These are phyloP conservation scores for Forbesichthys papilliferus DNA, from an alignment of 2,113 vertebrate genomes.

Conservation along the genomic window DNA sequence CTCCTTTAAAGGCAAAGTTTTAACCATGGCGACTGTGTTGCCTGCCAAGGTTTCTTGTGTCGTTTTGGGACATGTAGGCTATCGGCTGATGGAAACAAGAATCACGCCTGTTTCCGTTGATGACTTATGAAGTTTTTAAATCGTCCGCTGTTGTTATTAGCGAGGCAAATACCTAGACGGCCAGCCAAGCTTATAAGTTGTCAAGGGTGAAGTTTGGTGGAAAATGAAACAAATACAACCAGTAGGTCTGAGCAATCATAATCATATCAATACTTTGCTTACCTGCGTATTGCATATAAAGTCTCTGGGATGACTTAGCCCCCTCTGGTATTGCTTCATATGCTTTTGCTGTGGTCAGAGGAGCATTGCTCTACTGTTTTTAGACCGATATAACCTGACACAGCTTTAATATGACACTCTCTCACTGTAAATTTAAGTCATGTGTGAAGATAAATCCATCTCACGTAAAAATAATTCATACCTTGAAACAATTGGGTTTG, in stretches of 20 bases:
- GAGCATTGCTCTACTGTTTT: background rate
- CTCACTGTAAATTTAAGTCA: background rate
- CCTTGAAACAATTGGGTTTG: background rate
- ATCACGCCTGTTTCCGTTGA: slow-evolving; percentile 29
- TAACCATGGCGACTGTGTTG: slow-evolving; percentile 33
- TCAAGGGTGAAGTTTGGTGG: slow-evolving; percentile 18
- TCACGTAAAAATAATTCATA: background rate
- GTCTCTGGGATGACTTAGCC: slow-evolving; percentile 11
- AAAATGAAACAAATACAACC: slow-evolving; percentile 34
- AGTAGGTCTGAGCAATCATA: slow-evolving; percentile 21
- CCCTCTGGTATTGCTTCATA: slow-evolving; percentile 3
- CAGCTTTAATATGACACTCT: background rate
- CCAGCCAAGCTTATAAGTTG: slow-evolving; percentile 16
- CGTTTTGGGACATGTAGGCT: slow-evolving; percentile 22
- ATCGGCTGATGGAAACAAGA: slow-evolving; percentile 45
- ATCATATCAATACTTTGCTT: background rate
- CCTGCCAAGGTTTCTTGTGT: slow-evolving; percentile 26
- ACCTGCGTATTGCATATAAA: slow-evolving; percentile 5
- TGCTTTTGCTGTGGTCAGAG: slow-evolving; percentile 7
- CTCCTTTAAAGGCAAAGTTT: slow-evolving; percentile 61
- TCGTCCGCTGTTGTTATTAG: slow-evolving; percentile 20
- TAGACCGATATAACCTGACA: background rate
- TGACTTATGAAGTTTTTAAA: slow-evolving; percentile 34
- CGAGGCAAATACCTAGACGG: slow-evolving; percentile 6
- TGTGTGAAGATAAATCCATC: background rate